Evolutionary conservation across 2,797 vertebrate species (phyloP).

Genomic region (Pangasius larnaudii): DNA sequence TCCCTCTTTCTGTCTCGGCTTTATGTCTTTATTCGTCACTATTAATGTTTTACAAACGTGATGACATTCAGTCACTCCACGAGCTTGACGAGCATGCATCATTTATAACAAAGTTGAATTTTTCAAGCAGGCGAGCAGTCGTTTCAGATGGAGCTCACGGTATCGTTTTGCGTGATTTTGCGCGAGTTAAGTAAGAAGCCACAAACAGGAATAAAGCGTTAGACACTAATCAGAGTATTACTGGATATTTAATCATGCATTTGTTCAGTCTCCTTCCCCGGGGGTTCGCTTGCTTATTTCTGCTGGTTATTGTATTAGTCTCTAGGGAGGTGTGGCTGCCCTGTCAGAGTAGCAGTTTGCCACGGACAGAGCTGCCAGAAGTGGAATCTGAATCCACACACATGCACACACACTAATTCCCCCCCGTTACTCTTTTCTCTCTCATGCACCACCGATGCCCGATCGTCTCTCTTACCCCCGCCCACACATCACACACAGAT

Average conservation of each 20-base stretch:
- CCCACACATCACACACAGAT: constrained; percentile 34
- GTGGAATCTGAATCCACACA: constrained; percentile 40
- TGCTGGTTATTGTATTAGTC: constrained; percentile 59
- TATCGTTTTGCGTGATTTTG: not conserved
- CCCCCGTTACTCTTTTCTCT: not conserved
- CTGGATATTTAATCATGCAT: constrained; percentile 56
- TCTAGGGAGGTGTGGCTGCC: constrained; percentile 53
- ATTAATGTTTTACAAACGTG: not conserved
- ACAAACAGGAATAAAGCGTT: constrained; percentile 35
- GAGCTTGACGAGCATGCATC: not conserved
- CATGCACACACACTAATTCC: not conserved
- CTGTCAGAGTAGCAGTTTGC: constrained; percentile 42
- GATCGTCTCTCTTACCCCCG: constrained; percentile 26
- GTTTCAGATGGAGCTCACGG: not conserved
- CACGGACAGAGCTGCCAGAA: constrained; percentile 35
- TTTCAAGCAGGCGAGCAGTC: not conserved
- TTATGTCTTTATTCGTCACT: not conserved
- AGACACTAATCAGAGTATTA: constrained; percentile 49
- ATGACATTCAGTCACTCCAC: not conserved
- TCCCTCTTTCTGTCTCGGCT: not conserved
- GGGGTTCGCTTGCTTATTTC: constrained; percentile 36
- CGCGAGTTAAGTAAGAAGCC: not conserved
- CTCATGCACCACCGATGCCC: constrained; percentile 16
- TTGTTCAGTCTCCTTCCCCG: constrained; percentile 40
- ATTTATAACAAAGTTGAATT: not conserved